phyloP scores from a whole-genome alignment of 2,113 vertebrate genomes.

The Tragelaphus scriptus region DNA sequence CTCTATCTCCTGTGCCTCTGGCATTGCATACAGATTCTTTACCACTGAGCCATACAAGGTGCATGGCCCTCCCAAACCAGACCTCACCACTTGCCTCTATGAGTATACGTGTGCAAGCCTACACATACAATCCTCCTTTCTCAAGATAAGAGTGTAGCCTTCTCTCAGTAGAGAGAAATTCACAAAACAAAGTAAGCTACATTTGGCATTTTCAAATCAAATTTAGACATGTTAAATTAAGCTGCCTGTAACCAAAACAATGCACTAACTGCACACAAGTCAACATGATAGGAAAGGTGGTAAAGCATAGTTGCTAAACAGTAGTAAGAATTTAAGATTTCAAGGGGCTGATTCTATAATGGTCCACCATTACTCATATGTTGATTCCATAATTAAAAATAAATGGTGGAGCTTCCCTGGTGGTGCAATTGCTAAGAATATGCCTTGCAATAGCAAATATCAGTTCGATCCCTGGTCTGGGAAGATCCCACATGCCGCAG shows the following conservation, averaged over 20 bases:
- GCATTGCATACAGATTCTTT: neutral
- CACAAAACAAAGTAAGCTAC: neutral
- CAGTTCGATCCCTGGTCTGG: neutral
- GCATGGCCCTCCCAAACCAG: neutral
- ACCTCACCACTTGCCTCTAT: neutral
- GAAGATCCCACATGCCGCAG: neutral
- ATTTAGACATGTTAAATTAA: neutral
- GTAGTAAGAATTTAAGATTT: neutral
- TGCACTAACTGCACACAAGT: neutral
- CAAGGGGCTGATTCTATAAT: neutral
- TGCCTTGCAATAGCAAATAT: neutral
- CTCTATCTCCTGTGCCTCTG: neutral
- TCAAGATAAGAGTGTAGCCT: neutral
- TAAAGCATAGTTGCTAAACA: neutral
- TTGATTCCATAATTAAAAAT: neutral
- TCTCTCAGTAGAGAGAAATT: neutral
- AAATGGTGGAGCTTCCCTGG: neutral
- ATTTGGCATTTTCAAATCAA: neutral
- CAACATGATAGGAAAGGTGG: neutral
- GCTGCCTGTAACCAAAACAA: neutral
- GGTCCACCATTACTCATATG: neutral
- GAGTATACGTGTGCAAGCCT: neutral
- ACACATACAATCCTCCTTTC: neutral
- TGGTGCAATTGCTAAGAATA: neutral
- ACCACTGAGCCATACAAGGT: neutral